Evolutionary conservation across 1,140 invertebrate species (phyloP), one percentile per base, ranked within the genome.

Genomic region (Vollenhovia emeryi): DNA sequence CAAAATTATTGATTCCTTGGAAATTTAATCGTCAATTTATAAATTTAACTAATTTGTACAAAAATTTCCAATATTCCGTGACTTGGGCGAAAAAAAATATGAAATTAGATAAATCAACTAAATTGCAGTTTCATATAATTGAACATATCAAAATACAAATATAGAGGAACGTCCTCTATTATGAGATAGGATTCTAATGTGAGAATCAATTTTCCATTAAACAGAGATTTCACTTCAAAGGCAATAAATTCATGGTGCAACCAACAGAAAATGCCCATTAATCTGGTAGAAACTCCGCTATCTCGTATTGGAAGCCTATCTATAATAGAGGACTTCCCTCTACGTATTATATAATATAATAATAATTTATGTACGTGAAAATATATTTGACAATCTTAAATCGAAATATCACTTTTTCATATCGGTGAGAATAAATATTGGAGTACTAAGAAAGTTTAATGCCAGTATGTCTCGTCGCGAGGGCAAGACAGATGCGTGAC

Each of bases 391-490:
- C 6, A 59, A 75, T 40, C 18, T 75, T 24, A 24, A 30, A 27
- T 24, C 33, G 8, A 57, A 57, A 18, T 27, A 11, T 30, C 8
- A 36, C n/a, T 43, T 43, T n/a, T 36, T 36, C 4, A 40, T 66
- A 50, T 52, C 6, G 8, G 11, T 43, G 11, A n/a, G n/a, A n/a
- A 43, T 13, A 43, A 11, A 7, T 33, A 43, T 62, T 21, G 24
- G 13, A 33, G 3, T 45, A 64, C 15, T 36, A 36, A 48, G 21
- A 5, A 43, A 48, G 9, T 33, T 40, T 50, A 27, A 33, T 13
- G 5, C 13, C 27, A 27, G 24, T 59, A 75, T 15, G 24, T 55
- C 48, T 21, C 36, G 71, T 64, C 69, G 73, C 69, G 80, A 76
- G 59, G 80, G 40, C 52, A 30, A 55, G 13, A 30, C 6, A 15